These are phyloP conservation scores for Procambarus clarkii DNA, from an alignment of 1,140 invertebrate species.

Conservation along the genomic window DNA sequence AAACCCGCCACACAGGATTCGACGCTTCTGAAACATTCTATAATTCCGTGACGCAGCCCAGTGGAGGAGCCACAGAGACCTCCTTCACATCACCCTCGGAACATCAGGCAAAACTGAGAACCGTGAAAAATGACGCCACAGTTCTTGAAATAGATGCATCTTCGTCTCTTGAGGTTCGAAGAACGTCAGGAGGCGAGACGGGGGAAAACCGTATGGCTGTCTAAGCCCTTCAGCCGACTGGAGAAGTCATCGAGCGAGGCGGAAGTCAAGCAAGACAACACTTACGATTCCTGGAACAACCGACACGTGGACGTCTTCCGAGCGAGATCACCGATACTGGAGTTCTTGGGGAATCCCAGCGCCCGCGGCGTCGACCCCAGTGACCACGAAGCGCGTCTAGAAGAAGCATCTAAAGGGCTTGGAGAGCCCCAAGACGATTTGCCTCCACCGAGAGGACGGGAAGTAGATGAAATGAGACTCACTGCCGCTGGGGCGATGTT, in stretches of 20 bases:
- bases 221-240: not conserved
- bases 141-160: not conserved
- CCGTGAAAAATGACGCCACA: not conserved
- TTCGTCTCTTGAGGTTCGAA: not conserved
- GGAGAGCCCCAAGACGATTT: not conserved
- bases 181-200: not conserved
- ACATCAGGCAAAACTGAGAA: not conserved
- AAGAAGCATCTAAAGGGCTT: not conserved
- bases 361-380: not conserved
- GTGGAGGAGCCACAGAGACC: not conserved
- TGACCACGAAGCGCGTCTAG: not conserved
- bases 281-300: not conserved
- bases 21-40: not conserved
- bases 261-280: not conserved
- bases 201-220: not conserved
- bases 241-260: not conserved
- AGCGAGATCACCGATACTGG: not conserved
- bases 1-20: too few relatives aligned
- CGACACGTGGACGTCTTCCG: not conserved
- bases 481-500: constrained; percentile 16
- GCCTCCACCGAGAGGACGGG: not conserved
- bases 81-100: not conserved
- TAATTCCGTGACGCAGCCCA: not conserved
- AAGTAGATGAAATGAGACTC: not conserved
- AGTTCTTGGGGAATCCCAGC: not conserved